These are phyloP conservation scores for Macquaria ambigua DNA, from an alignment of 2,113 vertebrate genomes.

Conservation along the genomic window DNA sequence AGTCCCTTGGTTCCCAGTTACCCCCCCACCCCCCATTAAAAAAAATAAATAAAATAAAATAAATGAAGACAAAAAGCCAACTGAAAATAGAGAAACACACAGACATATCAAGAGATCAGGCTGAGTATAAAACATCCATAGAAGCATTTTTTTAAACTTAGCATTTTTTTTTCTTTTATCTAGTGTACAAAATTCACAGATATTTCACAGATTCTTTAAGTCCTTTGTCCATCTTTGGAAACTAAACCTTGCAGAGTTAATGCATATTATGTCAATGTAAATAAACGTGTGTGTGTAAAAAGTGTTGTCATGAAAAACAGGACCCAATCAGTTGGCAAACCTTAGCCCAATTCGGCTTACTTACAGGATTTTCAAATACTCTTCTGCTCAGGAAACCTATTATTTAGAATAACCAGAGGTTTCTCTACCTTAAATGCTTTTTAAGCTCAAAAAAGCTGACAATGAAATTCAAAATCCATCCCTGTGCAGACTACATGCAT, in stretches of 20 bases:
- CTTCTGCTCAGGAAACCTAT: conserved; percentile 72
- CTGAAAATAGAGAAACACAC: conserved; percentile 70
- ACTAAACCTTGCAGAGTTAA: conserved; percentile 58
- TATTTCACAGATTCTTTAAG: conserved; percentile 81
- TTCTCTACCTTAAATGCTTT: not conserved
- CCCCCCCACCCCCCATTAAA: not conserved
- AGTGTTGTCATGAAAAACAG: conserved; percentile 7
- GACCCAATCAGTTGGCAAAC: conserved; percentile 48
- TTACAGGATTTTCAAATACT: conserved; percentile 65
- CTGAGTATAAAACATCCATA: conserved; percentile 84
- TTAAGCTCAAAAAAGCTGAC: not conserved
- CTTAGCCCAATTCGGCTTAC: conserved; percentile 27
- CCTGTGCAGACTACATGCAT: not conserved
- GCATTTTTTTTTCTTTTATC: conserved; percentile 62
- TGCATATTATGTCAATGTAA: conserved; percentile 37
- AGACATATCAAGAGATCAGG: conserved; percentile 81
- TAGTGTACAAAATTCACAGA: conserved; percentile 87
- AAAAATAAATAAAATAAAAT: conserved; percentile 33
- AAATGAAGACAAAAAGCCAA: conserved; percentile 68
- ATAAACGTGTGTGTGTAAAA: conserved; percentile 22
- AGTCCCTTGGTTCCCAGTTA: conserved; percentile 40
- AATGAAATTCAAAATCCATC: not conserved
- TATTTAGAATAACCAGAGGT: not conserved
- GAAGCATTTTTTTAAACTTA: conserved; percentile 65
- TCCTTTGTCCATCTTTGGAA: conserved; percentile 79